A percentile compares a stretch with the other conserved stretches of the same genome.
Evolutionary conservation across 2,113 vertebrate species (phyloP).

Genomic region (Willisornis vidua): DNA sequence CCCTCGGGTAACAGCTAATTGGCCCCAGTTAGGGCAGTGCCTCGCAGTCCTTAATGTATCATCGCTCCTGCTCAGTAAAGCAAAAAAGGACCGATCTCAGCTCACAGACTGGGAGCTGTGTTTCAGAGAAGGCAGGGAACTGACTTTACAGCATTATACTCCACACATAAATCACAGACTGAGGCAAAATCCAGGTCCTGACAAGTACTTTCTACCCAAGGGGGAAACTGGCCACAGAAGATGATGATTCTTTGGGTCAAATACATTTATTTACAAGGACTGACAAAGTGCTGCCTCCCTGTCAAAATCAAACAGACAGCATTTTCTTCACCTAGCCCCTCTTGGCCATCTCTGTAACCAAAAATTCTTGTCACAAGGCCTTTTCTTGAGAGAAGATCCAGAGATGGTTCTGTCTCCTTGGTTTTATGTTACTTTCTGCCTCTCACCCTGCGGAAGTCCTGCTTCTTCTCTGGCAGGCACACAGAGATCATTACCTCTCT

Average conservation of each 20-base stretch:
- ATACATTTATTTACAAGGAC: background rate
- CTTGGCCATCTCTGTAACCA: background rate
- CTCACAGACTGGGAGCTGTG: background rate
- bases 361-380: background rate
- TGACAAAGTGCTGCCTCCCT: background rate
- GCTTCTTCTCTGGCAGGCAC: background rate
- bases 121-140: background rate
- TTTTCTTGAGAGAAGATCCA: background rate
- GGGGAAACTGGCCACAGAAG: background rate
- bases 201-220: background rate
- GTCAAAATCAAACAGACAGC: background rate
- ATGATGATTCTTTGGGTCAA: background rate
- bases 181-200: background rate
- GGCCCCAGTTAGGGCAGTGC: constrained; percentile 8
- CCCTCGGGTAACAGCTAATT: constrained; percentile 41
- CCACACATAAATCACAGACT: background rate
- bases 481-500: background rate
- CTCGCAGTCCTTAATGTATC: background rate
- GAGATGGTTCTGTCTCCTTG: background rate
- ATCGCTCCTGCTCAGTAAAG: constrained; percentile 7
- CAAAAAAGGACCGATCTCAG: constrained; percentile 27
- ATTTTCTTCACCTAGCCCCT: background rate
- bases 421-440: background rate
- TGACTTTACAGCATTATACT: background rate
- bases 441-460: background rate